Evolutionary conservation across 2,113 vertebrate species (phyloP).

Genomic region (Butorides virescens): DNA sequence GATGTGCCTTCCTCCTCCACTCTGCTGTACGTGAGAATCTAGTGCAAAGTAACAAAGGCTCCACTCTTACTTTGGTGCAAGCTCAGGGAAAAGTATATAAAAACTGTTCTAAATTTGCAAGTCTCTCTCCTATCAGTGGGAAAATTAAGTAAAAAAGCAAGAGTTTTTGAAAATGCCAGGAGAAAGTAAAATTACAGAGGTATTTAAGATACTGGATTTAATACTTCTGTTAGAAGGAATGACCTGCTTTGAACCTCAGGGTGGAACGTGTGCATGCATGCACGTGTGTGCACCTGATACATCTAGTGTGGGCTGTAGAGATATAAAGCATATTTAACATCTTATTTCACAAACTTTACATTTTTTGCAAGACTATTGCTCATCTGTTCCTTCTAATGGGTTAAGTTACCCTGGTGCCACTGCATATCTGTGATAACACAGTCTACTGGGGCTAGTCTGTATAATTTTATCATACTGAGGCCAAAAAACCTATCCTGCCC

Average conservation of each 20-base stretch:
- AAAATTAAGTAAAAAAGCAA: neutral
- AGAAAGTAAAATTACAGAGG: neutral
- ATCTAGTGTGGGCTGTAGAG: neutral
- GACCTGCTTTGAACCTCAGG: neutral
- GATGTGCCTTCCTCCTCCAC: neutral
- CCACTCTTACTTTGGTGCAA: neutral
- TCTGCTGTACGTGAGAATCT: rapidly evolving
- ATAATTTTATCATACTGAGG: neutral
- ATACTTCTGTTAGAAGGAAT: neutral
- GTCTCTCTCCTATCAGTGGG: neutral
- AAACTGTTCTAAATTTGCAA: neutral
- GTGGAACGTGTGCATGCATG: neutral
- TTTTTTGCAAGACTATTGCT: neutral
- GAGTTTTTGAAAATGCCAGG: neutral
- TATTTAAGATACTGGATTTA: neutral
- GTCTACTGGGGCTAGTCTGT: neutral
- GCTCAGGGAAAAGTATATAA: neutral
- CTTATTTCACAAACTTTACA: neutral
- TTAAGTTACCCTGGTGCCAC: neutral
- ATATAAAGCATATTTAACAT: neutral
- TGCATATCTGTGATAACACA: neutral
- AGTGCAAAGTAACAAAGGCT: neutral
- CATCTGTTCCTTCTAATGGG: neutral
- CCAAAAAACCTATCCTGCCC: slow-evolving; percentile 20
- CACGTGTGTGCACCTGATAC: neutral